Conservation (phyloP, 2,888 invertebrate genomes). For the Tenthredo amoena region DNA sequence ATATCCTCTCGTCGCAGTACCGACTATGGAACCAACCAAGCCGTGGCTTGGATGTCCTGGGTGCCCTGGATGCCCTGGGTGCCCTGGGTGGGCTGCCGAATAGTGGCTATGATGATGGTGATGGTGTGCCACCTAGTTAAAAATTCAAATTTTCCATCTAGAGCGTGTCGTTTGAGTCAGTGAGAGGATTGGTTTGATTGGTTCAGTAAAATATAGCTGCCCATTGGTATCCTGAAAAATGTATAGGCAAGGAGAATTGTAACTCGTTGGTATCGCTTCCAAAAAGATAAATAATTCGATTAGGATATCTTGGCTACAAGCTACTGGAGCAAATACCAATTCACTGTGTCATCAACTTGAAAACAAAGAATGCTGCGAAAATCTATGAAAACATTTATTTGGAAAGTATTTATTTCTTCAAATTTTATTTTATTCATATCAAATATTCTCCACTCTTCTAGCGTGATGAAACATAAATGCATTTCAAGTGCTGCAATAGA, state of each 20-base stretch:
- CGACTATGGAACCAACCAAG: slow-evolving; percentile 70
- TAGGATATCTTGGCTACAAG: neutral
- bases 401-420: neutral
- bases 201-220: neutral
- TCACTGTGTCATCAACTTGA: neutral
- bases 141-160: slow-evolving; percentile 31
- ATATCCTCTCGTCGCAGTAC: slow-evolving; percentile 72
- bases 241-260: neutral
- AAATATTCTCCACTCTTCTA: neutral
- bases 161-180: neutral
- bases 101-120: slow-evolving; percentile 73
- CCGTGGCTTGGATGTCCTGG: slow-evolving; percentile 66
- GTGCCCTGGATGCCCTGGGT: slow-evolving; percentile 70
- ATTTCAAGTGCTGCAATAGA: neutral
- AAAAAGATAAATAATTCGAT: neutral
- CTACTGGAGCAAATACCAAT: slow-evolving; percentile 2
- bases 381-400: neutral
- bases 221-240: slow-evolving; percentile 9
- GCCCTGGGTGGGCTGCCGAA: slow-evolving; percentile 70
- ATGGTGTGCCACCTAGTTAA: slow-evolving; percentile 67
- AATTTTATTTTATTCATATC: neutral
- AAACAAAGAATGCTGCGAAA: neutral
- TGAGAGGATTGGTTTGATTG: neutral
- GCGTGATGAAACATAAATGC: neutral
- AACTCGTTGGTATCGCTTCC: neutral